These are phyloP conservation scores for Polylopha cassiicola DNA, from an alignment of 2,888 invertebrate genomes.

Conservation along the genomic window DNA sequence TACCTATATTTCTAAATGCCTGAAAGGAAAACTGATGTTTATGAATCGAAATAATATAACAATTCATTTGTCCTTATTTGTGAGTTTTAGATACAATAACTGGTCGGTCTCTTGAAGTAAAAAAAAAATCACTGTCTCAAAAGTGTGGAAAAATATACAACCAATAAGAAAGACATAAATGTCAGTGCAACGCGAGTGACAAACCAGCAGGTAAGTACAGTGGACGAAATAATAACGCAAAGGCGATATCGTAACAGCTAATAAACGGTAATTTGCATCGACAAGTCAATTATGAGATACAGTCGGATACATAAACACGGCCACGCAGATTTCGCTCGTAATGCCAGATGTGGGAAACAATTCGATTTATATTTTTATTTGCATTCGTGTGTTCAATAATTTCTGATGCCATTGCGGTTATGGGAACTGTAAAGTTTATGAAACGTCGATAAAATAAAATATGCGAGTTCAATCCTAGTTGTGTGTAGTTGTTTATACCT, in stretches of 20 bases:
- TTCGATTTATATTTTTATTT: constrained; percentile 26
- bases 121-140: background rate
- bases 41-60: too few relatives aligned
- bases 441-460: too few relatives aligned
- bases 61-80: too few relatives aligned
- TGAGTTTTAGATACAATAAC: too few relatives aligned
- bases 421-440: too few relatives aligned
- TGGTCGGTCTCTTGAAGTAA: too few relatives aligned
- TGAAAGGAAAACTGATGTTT: too few relatives aligned
- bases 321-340: constrained; percentile 57
- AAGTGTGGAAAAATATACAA: background rate
- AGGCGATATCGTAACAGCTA: constrained; percentile 65
- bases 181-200: constrained; percentile 42
- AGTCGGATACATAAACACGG: constrained; percentile 68
- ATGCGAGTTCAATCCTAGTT: too few relatives aligned
- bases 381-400: constrained; percentile 9
- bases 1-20: too few relatives aligned
- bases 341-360: constrained; percentile 52
- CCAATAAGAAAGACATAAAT: constrained; percentile 12
- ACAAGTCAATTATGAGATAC: constrained; percentile 71
- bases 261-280: constrained; percentile 73
- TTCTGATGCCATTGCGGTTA: too few relatives aligned
- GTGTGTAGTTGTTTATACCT: too few relatives aligned
- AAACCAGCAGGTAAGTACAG: constrained; percentile 56
- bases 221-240: constrained; percentile 58